Evolutionary conservation across 92 coral and sea anemone species (phyloP).

Genomic region (Siderastrea siderea): DNA sequence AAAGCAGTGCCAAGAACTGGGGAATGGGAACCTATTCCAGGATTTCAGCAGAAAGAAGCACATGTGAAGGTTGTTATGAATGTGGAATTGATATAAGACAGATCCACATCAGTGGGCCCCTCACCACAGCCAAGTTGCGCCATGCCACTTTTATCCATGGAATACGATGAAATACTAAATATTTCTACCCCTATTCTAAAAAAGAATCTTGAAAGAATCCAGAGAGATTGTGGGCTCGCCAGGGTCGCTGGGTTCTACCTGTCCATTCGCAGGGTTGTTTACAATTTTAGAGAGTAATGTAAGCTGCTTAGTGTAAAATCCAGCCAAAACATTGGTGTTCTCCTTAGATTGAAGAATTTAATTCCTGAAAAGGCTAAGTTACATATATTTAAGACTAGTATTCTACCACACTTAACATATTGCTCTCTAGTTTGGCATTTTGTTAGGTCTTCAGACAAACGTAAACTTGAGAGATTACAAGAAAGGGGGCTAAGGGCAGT

Average conservation of each 20-base stretch:
- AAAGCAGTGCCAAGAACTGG: constrained; percentile 38
- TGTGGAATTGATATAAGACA: constrained; percentile 31
- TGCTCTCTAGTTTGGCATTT: too few relatives aligned
- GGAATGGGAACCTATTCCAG: constrained; percentile 31
- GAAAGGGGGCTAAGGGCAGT: too few relatives aligned
- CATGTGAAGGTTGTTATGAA: constrained; percentile 36
- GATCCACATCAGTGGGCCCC: constrained; percentile 5
- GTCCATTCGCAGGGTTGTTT: constrained; percentile 41
- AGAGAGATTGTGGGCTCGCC: constrained; percentile 53
- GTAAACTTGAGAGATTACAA: too few relatives aligned
- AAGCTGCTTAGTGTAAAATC: constrained; percentile 7
- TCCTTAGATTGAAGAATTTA: too few relatives aligned
- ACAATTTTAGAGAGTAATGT: constrained; percentile 40
- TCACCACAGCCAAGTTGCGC: constrained; percentile 34
- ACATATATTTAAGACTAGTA: too few relatives aligned
- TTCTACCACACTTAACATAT: too few relatives aligned
- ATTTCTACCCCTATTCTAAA: constrained; percentile 38
- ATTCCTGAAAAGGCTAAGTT: too few relatives aligned
- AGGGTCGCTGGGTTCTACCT: constrained; percentile 57
- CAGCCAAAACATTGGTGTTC: too few relatives aligned
- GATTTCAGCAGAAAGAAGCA: constrained; percentile 29
- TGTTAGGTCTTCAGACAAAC: too few relatives aligned
- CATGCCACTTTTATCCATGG: constrained; percentile 48
- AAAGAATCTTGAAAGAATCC: constrained; percentile 45
- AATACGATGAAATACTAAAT: constrained; percentile 44